Conservation (phyloP, 1,140 invertebrate genomes). For the Drosophila tani region DNA sequence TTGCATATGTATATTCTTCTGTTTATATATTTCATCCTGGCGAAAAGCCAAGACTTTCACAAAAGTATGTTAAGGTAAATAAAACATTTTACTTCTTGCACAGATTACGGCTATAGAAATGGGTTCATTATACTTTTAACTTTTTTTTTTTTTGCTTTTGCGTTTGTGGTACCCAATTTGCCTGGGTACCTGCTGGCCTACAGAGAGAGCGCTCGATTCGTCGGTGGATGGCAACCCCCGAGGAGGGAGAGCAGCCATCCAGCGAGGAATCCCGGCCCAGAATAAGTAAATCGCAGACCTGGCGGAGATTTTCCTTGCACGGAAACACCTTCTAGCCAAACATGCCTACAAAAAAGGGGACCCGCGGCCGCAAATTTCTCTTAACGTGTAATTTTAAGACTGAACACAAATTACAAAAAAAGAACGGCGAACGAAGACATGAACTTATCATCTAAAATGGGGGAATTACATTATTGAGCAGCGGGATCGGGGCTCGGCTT, state of each 20-base stretch:
- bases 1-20: conserved; percentile 30
- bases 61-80: conserved; percentile 30
- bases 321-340: conserved; percentile 14
- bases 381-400: conserved; percentile 57
- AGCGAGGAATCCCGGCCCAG: conserved; percentile 51
- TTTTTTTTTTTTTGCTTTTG: conserved; percentile 18
- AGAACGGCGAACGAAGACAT: conserved; percentile 35
- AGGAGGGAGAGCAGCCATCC: conserved; percentile 40
- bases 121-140: not conserved
- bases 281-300: not conserved
- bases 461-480: conserved; percentile 75
- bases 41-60: conserved; percentile 27
- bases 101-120: conserved; percentile 34
- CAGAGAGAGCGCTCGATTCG: conserved; percentile 43
- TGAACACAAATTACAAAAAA: conserved; percentile 68
- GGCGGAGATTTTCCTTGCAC: conserved; percentile 5
- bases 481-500: conserved; percentile 53
- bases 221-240: conserved; percentile 48
- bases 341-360: conserved; percentile 1
- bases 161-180: conserved; percentile 29
- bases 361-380: conserved; percentile 19
- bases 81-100: conserved; percentile 45
- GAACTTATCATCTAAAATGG: conserved; percentile 41
- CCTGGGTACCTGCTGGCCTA: conserved; percentile 9
- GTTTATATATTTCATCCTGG: conserved; percentile 7